Conservation (phyloP, 2,888 invertebrate species). For the Brassicogethes aeneus region DNA sequence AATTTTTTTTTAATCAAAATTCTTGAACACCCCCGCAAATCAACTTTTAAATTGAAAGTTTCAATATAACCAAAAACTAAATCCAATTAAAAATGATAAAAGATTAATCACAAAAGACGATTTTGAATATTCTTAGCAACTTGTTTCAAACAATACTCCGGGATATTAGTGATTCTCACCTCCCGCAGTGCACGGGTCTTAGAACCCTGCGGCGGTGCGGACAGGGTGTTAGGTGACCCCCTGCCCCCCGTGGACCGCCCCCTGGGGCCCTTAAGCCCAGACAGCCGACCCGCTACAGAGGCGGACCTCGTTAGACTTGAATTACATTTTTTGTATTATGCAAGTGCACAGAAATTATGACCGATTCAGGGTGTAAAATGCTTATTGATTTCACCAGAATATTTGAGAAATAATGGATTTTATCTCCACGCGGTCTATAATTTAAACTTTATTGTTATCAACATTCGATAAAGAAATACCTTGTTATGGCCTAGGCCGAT, state of each 20-base stretch:
- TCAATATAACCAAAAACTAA: no score
- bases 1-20: background rate
- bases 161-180: constrained; percentile 18
- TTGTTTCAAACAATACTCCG: no score
- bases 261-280: constrained; percentile 6
- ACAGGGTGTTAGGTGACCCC: constrained; percentile 20
- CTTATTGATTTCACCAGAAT: no score
- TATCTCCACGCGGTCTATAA: no score
- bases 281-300: constrained; percentile 11
- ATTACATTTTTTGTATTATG: constrained; percentile 14
- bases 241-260: constrained; percentile 11
- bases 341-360: no score
- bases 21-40: background rate
- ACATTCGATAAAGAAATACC: no score
- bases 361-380: no score
- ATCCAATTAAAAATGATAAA: background rate
- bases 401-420: no score
- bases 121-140: no score
- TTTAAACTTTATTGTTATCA: no score
- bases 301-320: constrained; percentile 15
- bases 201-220: constrained; percentile 17
- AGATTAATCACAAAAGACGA: no score
- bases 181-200: constrained; percentile 15
- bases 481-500: no score
- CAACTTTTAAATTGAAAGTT: background rate